Percentiles rank a stretch among this genome's conserved stretches.
Evolutionary conservation across 2,888 invertebrate genomes (phyloP).

Genomic region (Alentia gelatinosa): DNA sequence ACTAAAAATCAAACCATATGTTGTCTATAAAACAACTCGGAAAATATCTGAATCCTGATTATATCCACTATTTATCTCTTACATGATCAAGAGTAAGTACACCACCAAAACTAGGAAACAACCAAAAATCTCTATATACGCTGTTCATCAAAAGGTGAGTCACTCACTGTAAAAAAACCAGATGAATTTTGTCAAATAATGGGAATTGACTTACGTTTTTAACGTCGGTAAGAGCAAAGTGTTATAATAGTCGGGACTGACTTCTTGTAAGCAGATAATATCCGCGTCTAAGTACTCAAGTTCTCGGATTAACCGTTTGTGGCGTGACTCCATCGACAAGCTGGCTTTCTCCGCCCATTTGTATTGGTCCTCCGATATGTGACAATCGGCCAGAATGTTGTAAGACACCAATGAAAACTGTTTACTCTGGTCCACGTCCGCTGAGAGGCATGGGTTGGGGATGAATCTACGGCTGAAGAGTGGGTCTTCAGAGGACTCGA

Average conservation of each 20-base stretch:
- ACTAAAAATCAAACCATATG: too few species aligned
- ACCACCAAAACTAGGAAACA: too few species aligned
- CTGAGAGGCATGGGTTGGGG: conserved; percentile 67
- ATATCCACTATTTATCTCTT: too few species aligned
- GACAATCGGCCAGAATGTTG: conserved; percentile 79
- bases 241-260: conserved; percentile 72
- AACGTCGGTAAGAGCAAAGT: conserved; percentile 69
- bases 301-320: conserved; percentile 74
- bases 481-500: conserved; percentile 25
- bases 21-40: too few species aligned
- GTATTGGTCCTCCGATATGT: conserved; percentile 71
- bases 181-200: neutral
- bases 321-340: conserved; percentile 71
- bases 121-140: too few species aligned
- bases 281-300: conserved; percentile 75
- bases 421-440: conserved; percentile 65
- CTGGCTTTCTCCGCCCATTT: conserved; percentile 66
- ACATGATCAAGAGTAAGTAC: too few species aligned
- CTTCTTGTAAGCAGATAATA: conserved; percentile 79
- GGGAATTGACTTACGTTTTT: conserved; percentile 67
- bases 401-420: conserved; percentile 77
- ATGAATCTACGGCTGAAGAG: conserved; percentile 69
- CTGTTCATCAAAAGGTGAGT: too few species aligned
- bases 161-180: too few species aligned
- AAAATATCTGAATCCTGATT: too few species aligned